A percentile compares a stretch with the other conserved stretches of the same genome.
Conservation (phyloP, 1,140 invertebrate species). For the Hypsibius dujardini region DNA sequence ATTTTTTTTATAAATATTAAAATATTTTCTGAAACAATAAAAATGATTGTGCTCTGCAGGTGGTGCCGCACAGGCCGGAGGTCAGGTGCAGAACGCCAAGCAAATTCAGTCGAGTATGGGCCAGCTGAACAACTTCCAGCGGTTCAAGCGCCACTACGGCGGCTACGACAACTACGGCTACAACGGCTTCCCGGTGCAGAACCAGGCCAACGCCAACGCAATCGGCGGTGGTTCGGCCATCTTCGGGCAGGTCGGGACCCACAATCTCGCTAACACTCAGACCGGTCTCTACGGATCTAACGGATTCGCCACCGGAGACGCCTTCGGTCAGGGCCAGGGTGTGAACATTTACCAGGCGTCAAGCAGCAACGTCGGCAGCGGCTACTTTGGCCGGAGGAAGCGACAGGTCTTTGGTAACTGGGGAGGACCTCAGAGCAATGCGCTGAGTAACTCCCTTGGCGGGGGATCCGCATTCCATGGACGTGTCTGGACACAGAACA, state of each 20-base stretch:
- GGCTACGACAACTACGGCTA: not conserved
- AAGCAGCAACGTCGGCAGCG: not conserved
- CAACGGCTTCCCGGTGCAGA: not conserved
- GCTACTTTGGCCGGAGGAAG: not conserved
- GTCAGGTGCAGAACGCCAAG: slow-evolving; percentile 3
- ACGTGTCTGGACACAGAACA: not conserved
- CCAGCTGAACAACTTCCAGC: not conserved
- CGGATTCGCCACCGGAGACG: not conserved
- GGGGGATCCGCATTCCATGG: not conserved
- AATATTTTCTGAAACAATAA: too few relatives aligned
- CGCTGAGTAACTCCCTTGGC: not conserved
- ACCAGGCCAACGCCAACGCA: not conserved
- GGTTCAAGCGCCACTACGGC: not conserved
- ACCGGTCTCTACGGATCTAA: not conserved
- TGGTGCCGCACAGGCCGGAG: not conserved
- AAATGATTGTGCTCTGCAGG: not conserved
- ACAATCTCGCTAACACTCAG: not conserved
- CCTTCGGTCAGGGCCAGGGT: not conserved
- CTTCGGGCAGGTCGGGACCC: not conserved
- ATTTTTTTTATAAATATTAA: too few relatives aligned
- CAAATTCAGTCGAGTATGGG: not conserved
- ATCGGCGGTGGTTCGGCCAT: not conserved
- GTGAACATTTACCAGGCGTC: not conserved
- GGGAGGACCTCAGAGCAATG: not conserved
- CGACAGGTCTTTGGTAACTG: not conserved